phyloP scores from a whole-genome alignment of 1,140 invertebrate species.

The Drosophila serrata region DNA sequence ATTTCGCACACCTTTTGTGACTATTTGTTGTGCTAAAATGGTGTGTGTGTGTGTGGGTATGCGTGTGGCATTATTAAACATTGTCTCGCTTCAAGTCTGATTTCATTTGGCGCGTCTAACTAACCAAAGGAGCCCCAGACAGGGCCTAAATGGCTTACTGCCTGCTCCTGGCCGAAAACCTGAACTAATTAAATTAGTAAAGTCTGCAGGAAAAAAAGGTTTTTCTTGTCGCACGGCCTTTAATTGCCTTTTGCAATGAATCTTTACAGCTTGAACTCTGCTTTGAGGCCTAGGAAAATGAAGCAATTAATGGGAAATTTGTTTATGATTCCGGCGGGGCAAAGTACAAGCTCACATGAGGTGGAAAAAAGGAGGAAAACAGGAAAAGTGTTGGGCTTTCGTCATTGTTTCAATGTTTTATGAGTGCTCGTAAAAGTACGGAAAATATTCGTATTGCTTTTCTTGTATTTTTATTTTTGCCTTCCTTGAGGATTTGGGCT shows the following conservation, averaged over 20 bases:
- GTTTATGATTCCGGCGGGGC: conserved; percentile 38
- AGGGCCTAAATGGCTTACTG: conserved; percentile 26
- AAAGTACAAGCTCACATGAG: not conserved
- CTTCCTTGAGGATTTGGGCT: conserved; percentile 42
- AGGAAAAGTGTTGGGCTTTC: conserved; percentile 53
- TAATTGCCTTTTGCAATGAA: conserved; percentile 59
- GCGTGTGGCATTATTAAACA: conserved; percentile 55
- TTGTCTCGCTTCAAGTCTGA: conserved; percentile 64
- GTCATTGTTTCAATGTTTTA: conserved; percentile 74
- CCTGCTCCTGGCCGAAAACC: conserved; percentile 5
- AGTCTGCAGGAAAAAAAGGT: conserved; percentile 58
- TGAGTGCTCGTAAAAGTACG: conserved; percentile 63
- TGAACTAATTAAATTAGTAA: conserved; percentile 76
- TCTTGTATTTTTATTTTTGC: not conserved
- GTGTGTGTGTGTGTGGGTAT: conserved; percentile 17
- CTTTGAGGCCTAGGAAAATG: conserved; percentile 37
- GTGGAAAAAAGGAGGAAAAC: conserved; percentile 9
- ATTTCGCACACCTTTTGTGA: conserved; percentile 40
- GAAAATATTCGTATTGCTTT: conserved; percentile 73
- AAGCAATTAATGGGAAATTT: conserved; percentile 75
- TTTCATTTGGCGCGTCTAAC: conserved; percentile 65
- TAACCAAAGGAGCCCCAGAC: conserved; percentile 43
- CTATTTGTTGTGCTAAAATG: conserved; percentile 1
- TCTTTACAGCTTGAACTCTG: conserved; percentile 48
- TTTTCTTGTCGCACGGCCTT: conserved; percentile 42